Evolutionary conservation across 2,797 vertebrate genomes (phyloP).

Genomic region (Neopelma chrysocephalum): DNA sequence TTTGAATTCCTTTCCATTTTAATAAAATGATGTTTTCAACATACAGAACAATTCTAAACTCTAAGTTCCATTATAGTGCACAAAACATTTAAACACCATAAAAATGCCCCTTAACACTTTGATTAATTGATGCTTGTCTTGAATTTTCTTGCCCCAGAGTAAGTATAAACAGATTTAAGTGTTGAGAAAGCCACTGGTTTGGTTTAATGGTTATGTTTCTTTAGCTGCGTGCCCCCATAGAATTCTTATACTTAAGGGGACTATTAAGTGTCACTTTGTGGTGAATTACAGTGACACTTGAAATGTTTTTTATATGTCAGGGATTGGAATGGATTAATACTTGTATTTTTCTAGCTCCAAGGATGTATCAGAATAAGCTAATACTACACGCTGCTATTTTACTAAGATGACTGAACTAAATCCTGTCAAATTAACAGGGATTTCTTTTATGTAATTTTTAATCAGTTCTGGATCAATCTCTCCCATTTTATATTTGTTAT

Average conservation of each 20-base stretch:
- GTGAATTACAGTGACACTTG: not conserved
- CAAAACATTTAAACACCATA: conserved; percentile 17
- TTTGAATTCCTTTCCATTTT: conserved; percentile 19
- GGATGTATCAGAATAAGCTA: not conserved
- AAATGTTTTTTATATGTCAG: not conserved
- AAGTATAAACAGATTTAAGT: not conserved
- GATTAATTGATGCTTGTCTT: conserved; percentile 41
- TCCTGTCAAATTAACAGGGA: not conserved
- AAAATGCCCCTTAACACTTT: conserved; percentile 20
- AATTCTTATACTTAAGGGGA: not conserved
- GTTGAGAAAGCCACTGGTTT: not conserved
- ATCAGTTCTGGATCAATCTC: not conserved
- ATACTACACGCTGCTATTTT: not conserved
- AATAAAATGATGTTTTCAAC: conserved; percentile 24
- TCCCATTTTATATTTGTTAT: not conserved
- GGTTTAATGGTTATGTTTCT: not conserved
- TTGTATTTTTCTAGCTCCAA: not conserved
- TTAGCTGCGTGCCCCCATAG: not conserved
- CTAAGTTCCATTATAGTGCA: not conserved
- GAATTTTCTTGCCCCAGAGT: not conserved
- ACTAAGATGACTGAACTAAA: not conserved
- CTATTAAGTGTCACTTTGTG: not conserved
- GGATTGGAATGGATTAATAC: not conserved
- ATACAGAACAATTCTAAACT: conserved; percentile 60
- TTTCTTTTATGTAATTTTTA: not conserved